Percentiles rank a stretch among this genome's conserved stretches.
These are phyloP conservation scores for Aurelia sp. DNA, from an alignment of 30 jellyfish, hydroid and myxozoan genomes.

Conservation along the genomic window DNA sequence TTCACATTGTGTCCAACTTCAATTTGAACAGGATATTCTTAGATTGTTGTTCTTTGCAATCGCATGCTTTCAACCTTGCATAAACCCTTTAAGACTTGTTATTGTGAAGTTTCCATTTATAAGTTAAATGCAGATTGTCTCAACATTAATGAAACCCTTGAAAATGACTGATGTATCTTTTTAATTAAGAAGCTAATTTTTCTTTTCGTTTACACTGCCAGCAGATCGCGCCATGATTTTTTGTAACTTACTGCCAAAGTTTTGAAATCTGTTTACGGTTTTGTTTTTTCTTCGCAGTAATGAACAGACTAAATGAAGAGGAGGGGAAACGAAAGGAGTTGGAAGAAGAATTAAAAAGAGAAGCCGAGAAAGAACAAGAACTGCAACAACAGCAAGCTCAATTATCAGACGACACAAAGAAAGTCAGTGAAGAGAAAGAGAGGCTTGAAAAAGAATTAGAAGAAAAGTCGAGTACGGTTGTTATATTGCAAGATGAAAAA, in stretches of 20 bases:
- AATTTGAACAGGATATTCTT: too few relatives aligned
- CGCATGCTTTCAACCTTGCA: too few relatives aligned
- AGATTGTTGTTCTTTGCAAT: too few relatives aligned
- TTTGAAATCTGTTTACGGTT: background rate
- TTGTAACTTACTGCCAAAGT: background rate
- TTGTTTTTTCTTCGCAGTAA: slow-evolving; percentile 6
- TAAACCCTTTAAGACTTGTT: too few relatives aligned
- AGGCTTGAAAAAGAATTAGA: slow-evolving; percentile 57
- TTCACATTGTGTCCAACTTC: too few relatives aligned
- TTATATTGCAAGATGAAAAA: slow-evolving; percentile 54
- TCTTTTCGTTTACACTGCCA: too few relatives aligned
- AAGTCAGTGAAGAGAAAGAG: slow-evolving; percentile 45
- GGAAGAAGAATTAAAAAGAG: slow-evolving; percentile 34
- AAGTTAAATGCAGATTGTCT: too few relatives aligned
- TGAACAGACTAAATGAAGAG: slow-evolving; percentile 48
- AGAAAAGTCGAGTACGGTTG: slow-evolving; percentile 8
- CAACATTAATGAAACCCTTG: too few relatives aligned
- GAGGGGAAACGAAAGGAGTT: slow-evolving; percentile 36
- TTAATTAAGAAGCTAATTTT: too few relatives aligned
- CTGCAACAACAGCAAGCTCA: slow-evolving; percentile 44
- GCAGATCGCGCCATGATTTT: background rate
- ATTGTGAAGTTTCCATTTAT: too few relatives aligned
- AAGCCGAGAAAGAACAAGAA: slow-evolving; percentile 41
- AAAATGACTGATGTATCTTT: too few relatives aligned
- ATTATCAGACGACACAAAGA: slow-evolving; percentile 53